Evolutionary conservation across 2,113 vertebrate genomes (phyloP).

Genomic region (Gallinago undulata): DNA sequence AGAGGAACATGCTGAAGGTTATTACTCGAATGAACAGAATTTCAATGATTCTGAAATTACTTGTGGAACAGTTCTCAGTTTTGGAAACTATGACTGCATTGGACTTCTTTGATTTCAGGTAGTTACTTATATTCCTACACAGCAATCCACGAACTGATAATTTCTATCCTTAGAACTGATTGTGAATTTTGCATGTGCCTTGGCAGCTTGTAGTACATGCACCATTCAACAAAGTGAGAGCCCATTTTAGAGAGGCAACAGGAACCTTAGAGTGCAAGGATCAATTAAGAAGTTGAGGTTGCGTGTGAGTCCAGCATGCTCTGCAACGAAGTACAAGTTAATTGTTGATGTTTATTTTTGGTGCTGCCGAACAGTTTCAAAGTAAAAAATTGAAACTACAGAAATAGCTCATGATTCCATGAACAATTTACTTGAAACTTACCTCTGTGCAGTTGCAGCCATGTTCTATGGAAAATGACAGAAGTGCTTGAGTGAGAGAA

Average conservation of each 20-base stretch:
- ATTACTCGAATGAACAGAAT: conserved; percentile 89
- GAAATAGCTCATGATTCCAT: not conserved
- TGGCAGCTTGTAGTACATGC: not conserved
- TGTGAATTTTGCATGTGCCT: not conserved
- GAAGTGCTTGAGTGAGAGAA: not conserved
- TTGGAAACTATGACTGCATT: conserved; percentile 95
- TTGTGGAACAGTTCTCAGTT: conserved; percentile 91
- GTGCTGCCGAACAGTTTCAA: not conserved
- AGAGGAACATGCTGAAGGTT: conserved; percentile 96
- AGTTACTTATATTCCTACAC: not conserved
- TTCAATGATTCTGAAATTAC: conserved; percentile 86
- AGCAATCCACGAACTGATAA: not conserved
- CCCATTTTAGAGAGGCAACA: not conserved
- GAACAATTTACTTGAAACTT: not conserved
- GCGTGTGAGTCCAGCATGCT: not conserved
- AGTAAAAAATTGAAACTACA: not conserved
- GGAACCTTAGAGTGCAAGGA: not conserved
- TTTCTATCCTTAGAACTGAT: not conserved
- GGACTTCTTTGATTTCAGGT: conserved; percentile 98
- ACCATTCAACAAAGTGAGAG: not conserved
- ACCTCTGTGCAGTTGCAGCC: not conserved
- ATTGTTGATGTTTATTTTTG: not conserved
- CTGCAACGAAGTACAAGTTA: not conserved
- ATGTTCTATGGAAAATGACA: not conserved
- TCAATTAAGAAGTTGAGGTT: not conserved